These are phyloP conservation scores for Orcinus orca DNA, from an alignment of 2,113 vertebrate genomes.

Conservation along the genomic window DNA sequence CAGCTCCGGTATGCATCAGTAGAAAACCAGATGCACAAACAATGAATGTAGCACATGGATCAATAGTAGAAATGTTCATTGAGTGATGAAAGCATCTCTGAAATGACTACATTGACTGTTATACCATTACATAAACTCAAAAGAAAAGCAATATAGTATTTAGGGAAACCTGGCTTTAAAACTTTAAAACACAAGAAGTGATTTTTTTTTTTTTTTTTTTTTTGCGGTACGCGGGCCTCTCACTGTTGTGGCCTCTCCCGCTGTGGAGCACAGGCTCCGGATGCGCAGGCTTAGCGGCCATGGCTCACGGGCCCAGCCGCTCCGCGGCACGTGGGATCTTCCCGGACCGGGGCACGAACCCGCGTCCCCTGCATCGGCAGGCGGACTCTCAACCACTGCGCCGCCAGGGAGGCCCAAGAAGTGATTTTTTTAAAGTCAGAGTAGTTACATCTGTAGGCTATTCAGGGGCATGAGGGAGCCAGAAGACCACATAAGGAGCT, in stretches of 20 bases:
- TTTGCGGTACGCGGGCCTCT: no score
- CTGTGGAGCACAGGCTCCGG: fast-evolving
- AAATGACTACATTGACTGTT: neutral
- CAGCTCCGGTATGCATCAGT: neutral
- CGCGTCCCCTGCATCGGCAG: no score
- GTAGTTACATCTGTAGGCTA: neutral
- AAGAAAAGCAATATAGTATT: neutral
- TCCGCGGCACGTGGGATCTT: fast-evolving
- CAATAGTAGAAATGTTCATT: neutral
- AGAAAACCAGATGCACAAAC: neutral
- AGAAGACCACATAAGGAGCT: neutral
- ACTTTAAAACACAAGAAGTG: neutral
- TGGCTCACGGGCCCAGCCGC: no score
- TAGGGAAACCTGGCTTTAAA: neutral
- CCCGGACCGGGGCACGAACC: no score
- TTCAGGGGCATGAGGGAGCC: neutral
- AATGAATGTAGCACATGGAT: neutral
- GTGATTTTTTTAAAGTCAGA: neutral
- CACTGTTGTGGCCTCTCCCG: no score
- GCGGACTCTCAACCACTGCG: no score
- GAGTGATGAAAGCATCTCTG: neutral
- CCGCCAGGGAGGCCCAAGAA: neutral
- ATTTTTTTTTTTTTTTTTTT: neutral
- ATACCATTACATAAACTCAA: neutral
- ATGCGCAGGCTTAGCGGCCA: no score